Evolutionary conservation across 2,888 invertebrate genomes (phyloP).

Genomic region (Hanleya hanleyi): DNA sequence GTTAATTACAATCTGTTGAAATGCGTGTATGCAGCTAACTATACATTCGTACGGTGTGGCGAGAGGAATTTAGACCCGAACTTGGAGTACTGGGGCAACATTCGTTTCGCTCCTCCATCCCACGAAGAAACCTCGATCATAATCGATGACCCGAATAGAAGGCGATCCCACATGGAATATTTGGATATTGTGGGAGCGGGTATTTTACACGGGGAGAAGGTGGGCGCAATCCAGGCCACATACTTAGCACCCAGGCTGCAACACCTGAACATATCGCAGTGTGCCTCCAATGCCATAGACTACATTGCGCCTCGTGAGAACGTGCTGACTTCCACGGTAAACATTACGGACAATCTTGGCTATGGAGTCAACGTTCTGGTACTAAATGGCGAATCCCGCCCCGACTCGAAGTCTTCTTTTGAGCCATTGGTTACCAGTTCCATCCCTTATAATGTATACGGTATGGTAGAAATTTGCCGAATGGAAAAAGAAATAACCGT

Average conservation of each 20-base stretch:
- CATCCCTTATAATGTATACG: slow-evolving; percentile 92
- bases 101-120: slow-evolving; percentile 91
- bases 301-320: slow-evolving; percentile 88
- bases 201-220: slow-evolving; percentile 94
- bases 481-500: slow-evolving; percentile 92
- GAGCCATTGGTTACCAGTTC: slow-evolving; percentile 82
- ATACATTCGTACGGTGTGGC: slow-evolving; percentile 95
- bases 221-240: slow-evolving; percentile 90
- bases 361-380: slow-evolving; percentile 92
- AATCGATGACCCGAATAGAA: slow-evolving; percentile 54
- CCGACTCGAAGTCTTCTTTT: slow-evolving; percentile 89
- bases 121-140: slow-evolving; percentile 85
- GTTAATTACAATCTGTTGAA: slow-evolving; percentile 84
- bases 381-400: slow-evolving; percentile 86
- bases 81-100: slow-evolving; percentile 88
- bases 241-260: slow-evolving; percentile 90
- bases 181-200: slow-evolving; percentile 93
- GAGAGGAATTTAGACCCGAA: slow-evolving; percentile 58
- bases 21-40: slow-evolving; percentile 86
- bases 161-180: slow-evolving; percentile 84
- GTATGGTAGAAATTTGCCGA: slow-evolving; percentile 96
- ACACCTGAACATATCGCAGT: slow-evolving; percentile 84
- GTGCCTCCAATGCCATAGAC: slow-evolving; percentile 94
- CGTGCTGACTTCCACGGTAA: slow-evolving; percentile 76
- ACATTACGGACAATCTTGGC: slow-evolving; percentile 84